These are phyloP conservation scores for Mesocentrotus franciscanus DNA, from an alignment of 53 echinoderm and acorn worm genomes.

Conservation along the genomic window DNA sequence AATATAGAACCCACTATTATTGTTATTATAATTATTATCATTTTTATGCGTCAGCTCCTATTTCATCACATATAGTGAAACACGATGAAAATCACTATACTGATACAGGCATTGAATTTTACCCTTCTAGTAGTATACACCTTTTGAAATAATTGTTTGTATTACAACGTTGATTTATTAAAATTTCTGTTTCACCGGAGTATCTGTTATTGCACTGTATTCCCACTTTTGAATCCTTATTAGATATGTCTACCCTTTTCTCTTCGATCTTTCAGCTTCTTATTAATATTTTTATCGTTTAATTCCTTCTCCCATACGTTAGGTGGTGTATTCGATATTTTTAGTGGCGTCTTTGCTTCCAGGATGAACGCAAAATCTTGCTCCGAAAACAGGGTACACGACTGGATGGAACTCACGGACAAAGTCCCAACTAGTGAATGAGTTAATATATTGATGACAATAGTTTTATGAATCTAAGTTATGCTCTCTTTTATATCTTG, in stretches of 20 bases:
- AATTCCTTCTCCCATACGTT: not conserved
- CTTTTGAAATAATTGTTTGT: no score
- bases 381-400: constrained; percentile 52
- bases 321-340: constrained; percentile 82
- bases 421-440: constrained; percentile 10
- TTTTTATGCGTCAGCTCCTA: no score
- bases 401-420: constrained; percentile 67
- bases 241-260: not conserved
- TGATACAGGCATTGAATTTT: not conserved
- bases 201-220: no score
- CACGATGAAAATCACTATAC: no score
- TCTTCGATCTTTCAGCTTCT: not conserved
- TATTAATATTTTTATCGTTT: not conserved
- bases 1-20: no score
- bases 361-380: constrained; percentile 30
- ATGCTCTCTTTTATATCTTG: not conserved
- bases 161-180: no score
- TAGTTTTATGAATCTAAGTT: not conserved
- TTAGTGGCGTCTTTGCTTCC: constrained; percentile 73
- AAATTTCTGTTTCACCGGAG: no score
- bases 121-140: not conserved
- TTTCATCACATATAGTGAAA: no score
- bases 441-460: not conserved
- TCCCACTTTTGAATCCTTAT: no score
- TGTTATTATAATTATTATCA: no score